Base-by-base conservation (phyloP, 2,888 invertebrate species). In the Drosophila helvetica region DNA sequence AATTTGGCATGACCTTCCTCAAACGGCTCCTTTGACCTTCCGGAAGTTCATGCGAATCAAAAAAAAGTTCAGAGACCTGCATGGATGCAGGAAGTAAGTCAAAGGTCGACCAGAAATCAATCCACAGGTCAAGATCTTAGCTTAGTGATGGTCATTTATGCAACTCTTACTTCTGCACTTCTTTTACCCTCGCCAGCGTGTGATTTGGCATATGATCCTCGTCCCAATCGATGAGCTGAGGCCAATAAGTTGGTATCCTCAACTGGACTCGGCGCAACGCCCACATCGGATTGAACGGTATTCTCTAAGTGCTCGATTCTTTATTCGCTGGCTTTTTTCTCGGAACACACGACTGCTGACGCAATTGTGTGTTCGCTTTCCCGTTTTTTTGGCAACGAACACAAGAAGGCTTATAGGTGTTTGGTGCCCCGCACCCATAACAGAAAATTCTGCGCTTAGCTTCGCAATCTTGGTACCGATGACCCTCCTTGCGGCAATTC, bases 311-410 rank as follows among this genome's bases (percentile, higher is more conserved):
- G 22, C 8, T n/a, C 15, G 15, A 22, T 15, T 25, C 19, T 2
- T 19, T 22, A 7, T 22, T 47, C 19, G 19, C 22, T 47, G 19
- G 47, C 19, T 47, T 8, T 1, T 10, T 22, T 22, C 8, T 27
- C 19, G 8, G 47, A 48, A 48, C 47, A 48, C 47, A 48, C 22
- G 17, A 15, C 22, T 8, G 19, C 15, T 17, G 15, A 15, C 47
- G 47, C 19, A 15, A 22, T 15, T 48, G 47, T 25, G 25, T 22
- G 47, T 48, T 25, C 25, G 47, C 15, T 15, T 22, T 48, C 25
- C 8, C 48, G n/a, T 48, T 48, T 48, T 48, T 48, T 25, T 19
- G 19, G 8, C 47, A 48, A 10, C 51, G 12, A 51, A 18, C 18
- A 18, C 51, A 33, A 19, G 33, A 19, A 18, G 30, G 18, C 9